Evolutionary conservation across 2,113 vertebrate genomes (phyloP).

Genomic region (Gasterosteus nipponicus): DNA sequence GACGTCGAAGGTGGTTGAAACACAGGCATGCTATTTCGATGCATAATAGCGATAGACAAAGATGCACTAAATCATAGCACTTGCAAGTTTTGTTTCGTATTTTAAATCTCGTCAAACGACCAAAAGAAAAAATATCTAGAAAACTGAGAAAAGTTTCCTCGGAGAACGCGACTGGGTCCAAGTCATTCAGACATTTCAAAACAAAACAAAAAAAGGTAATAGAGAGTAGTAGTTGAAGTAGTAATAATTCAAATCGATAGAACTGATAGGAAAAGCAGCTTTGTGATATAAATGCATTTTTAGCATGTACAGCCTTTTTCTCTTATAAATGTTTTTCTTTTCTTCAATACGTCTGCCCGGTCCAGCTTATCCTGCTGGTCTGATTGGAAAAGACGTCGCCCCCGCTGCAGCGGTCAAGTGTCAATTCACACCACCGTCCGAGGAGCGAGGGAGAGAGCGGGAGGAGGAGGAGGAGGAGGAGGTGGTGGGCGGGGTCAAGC

Average conservation of each 20-base stretch:
- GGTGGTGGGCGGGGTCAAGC: constrained; percentile 82
- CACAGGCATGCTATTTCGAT: constrained; percentile 83
- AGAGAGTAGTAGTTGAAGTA: constrained; percentile 75
- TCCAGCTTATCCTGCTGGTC: constrained; percentile 81
- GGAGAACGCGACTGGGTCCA: constrained; percentile 74
- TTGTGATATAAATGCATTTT: constrained; percentile 92
- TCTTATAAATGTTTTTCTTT: constrained; percentile 78
- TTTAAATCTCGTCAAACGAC: constrained; percentile 65
- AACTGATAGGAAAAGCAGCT: constrained; percentile 92
- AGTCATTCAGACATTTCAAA: constrained; percentile 76
- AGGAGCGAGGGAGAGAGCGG: constrained; percentile 46
- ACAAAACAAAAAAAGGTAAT: constrained; percentile 55
- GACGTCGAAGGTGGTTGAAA: constrained; percentile 79
- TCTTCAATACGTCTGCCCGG: constrained; percentile 71
- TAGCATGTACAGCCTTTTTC: constrained; percentile 90
- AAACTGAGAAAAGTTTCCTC: constrained; percentile 72
- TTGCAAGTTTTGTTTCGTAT: constrained; percentile 76
- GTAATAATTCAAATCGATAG: constrained; percentile 80
- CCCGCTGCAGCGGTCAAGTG: constrained; percentile 80
- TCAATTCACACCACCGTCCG: constrained; percentile 63
- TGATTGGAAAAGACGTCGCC: constrained; percentile 76
- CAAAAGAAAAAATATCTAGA: constrained; percentile 70
- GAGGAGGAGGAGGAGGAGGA: constrained; percentile 33
- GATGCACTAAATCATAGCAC: constrained; percentile 81
- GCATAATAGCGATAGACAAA: constrained; percentile 80